phyloP scores from a whole-genome alignment of 1,140 invertebrate genomes.

The Hyphantria cunea region DNA sequence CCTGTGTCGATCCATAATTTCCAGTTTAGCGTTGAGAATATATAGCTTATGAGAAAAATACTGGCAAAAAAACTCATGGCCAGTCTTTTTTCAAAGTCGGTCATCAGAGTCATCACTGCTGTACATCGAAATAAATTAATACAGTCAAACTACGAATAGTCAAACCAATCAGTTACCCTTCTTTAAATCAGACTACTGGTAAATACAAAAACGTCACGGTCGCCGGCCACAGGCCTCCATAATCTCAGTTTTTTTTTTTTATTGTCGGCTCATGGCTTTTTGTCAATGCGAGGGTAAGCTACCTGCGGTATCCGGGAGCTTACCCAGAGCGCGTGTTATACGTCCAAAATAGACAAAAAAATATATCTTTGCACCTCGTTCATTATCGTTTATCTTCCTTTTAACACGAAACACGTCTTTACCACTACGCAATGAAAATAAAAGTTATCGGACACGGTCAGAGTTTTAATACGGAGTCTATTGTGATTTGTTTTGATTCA shows the following conservation, averaged over 20 bases:
- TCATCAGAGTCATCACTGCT: no score
- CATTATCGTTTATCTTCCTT: conserved; percentile 43
- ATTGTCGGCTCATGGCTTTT: conserved; percentile 53
- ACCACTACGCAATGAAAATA: conserved; percentile 48
- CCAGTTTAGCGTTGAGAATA: no score
- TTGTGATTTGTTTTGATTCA: conserved; percentile 5
- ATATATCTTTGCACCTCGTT: conserved; percentile 54
- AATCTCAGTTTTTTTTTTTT: conserved; percentile 46
- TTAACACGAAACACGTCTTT: conserved; percentile 30
- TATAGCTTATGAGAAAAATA: no score
- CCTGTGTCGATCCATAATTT: no score
- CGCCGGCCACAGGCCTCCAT: conserved; percentile 36
- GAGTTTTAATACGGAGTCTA: not conserved
- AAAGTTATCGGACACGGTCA: not conserved
- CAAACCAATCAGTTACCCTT: no score
- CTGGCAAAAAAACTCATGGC: no score
- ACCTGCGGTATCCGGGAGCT: conserved; percentile 73
- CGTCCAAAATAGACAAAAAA: conserved; percentile 53
- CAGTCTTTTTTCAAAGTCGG: no score
- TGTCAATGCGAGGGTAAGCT: conserved; percentile 66
- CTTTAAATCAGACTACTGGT: conserved; percentile 2
- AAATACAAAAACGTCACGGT: not conserved
- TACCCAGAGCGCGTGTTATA: conserved; percentile 49
- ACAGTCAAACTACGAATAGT: not conserved
- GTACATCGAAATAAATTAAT: no score